Percentiles rank a stretch among this genome's conserved stretches.
These are phyloP conservation scores for Drosophila santomea DNA, from an alignment of 1,140 invertebrate species.

Conservation along the genomic window DNA sequence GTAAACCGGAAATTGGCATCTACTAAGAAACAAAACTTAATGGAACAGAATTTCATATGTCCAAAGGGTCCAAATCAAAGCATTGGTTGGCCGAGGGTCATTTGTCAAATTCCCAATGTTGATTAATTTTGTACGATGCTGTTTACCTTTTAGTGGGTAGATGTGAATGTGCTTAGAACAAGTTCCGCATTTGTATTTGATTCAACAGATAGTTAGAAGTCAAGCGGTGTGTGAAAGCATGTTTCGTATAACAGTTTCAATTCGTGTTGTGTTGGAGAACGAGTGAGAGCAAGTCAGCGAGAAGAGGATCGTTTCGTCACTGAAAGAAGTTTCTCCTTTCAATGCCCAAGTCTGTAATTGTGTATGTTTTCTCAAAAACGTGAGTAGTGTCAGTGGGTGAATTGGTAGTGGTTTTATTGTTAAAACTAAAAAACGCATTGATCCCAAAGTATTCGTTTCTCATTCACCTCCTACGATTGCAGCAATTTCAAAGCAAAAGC, in stretches of 20 bases:
- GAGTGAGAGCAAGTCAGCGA: slow-evolving; percentile 44
- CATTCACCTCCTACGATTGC: slow-evolving; percentile 36
- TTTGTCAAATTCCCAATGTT: slow-evolving; percentile 22
- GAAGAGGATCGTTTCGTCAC: slow-evolving; percentile 30
- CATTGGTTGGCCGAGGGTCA: slow-evolving; percentile 22
- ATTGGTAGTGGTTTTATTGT: slow-evolving; percentile 16
- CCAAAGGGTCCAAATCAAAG: neutral
- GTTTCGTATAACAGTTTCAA: slow-evolving; percentile 17
- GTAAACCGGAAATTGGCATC: neutral
- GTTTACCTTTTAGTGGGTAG: slow-evolving; percentile 11
- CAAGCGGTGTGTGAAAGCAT: slow-evolving; percentile 62
- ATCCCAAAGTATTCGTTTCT: slow-evolving; percentile 39
- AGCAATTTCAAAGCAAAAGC: slow-evolving; percentile 64
- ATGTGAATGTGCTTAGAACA: slow-evolving; percentile 37
- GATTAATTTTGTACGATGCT: slow-evolving; percentile 23
- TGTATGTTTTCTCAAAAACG: slow-evolving; percentile 4
- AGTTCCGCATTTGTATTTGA: slow-evolving; percentile 43
- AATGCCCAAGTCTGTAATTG: slow-evolving; percentile 25
- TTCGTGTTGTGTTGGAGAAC: slow-evolving; percentile 8
- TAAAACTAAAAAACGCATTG: slow-evolving; percentile 35
- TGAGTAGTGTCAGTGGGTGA: slow-evolving; percentile 17
- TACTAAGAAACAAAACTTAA: neutral
- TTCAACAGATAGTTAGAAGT: slow-evolving; percentile 37
- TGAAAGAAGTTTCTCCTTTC: slow-evolving; percentile 20
- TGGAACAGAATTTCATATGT: neutral